A percentile compares a stretch with the other conserved stretches of the same genome.
Conservation (phyloP, 2,797 vertebrate species). For the Phataginus tricuspis region DNA sequence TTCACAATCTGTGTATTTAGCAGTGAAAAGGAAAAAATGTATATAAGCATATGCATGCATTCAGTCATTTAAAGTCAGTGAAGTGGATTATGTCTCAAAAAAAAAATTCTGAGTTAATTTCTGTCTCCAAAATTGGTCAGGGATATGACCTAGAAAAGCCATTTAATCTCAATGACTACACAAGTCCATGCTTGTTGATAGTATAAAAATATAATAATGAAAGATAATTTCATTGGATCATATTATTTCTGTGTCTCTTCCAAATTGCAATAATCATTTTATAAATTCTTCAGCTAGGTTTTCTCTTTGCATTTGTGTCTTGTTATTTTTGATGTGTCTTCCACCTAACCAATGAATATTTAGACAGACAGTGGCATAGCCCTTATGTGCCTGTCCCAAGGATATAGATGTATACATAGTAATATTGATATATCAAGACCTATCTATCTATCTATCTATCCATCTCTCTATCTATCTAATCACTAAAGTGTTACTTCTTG, state of each 20-base stretch:
- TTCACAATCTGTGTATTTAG: not conserved
- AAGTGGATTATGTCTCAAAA: not conserved
- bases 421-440: no score
- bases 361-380: not conserved
- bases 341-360: not conserved
- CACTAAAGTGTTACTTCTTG: not conserved
- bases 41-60: not conserved
- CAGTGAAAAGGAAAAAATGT: not conserved
- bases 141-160: not conserved
- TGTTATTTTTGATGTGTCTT: not conserved
- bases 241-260: not conserved
- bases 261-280: slow-evolving; percentile 55
- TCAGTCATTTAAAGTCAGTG: not conserved
- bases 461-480: not conserved
- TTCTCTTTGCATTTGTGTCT: not conserved
- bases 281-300: not conserved
- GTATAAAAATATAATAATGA: not conserved
- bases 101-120: not conserved
- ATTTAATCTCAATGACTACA: not conserved
- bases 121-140: not conserved
- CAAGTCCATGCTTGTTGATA: not conserved
- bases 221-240: not conserved
- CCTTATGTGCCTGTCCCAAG: not conserved
- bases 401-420: no score
- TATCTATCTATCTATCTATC: no score